These are phyloP conservation scores for Tor tambroides DNA, from an alignment of 2,113 vertebrate species.

Conservation along the genomic window DNA sequence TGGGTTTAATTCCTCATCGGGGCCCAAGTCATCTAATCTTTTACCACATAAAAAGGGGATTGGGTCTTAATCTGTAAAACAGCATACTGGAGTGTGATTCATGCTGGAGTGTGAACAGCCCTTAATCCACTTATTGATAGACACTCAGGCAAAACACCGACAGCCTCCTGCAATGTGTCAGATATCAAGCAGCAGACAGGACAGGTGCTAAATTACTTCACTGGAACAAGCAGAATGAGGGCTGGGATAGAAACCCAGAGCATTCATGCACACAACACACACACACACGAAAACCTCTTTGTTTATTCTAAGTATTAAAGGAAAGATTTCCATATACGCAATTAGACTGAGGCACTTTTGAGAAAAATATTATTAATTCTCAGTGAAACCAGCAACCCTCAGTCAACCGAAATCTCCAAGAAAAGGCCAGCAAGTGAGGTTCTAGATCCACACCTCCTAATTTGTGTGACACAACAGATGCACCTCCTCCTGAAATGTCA, in stretches of 20 bases:
- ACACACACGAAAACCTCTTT: background rate
- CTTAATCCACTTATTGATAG: slow-evolving; percentile 58
- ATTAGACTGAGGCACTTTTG: background rate
- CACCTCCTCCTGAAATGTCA: slow-evolving; percentile 42
- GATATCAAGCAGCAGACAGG: slow-evolving; percentile 37
- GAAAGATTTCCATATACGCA: background rate
- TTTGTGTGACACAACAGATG: slow-evolving; percentile 27
- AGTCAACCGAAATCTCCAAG: background rate
- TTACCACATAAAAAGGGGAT: slow-evolving; percentile 52
- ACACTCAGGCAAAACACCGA: slow-evolving; percentile 46
- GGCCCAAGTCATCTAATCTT: slow-evolving; percentile 53
- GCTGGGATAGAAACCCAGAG: background rate
- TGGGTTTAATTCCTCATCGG: slow-evolving; percentile 50
- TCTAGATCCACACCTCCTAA: background rate
- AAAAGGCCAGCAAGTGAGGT: slow-evolving; percentile 2
- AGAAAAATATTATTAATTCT: background rate
- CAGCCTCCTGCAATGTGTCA: slow-evolving; percentile 48
- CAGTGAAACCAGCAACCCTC: background rate
- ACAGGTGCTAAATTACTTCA: slow-evolving; percentile 41
- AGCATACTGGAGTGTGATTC: slow-evolving; percentile 49
- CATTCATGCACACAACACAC: slow-evolving; percentile 9
- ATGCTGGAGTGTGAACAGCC: slow-evolving; percentile 42
- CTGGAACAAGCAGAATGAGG: slow-evolving; percentile 9
- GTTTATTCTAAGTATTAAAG: background rate
- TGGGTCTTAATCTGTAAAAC: slow-evolving; percentile 51